A percentile compares a stretch with the other conserved stretches of the same genome.
phyloP scores from a whole-genome alignment of 2,888 invertebrate species.

The Dusona sp. region DNA sequence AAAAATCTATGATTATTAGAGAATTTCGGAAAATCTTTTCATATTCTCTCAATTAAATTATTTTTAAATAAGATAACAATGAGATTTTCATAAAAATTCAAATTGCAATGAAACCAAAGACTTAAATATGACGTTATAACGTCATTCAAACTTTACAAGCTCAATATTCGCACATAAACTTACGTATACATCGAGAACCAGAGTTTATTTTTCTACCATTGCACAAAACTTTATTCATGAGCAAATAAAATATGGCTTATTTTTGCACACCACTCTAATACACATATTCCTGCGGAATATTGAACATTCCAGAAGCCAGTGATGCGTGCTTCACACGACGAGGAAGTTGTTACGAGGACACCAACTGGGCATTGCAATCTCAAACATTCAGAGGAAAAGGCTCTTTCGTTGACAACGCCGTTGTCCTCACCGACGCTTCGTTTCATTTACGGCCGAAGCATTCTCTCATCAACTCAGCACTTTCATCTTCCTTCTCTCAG shows the following conservation, averaged over 20 bases:
- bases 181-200: not conserved
- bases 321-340: conserved; percentile 55
- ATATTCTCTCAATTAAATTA: not conserved
- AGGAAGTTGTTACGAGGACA: conserved; percentile 25
- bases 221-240: not conserved
- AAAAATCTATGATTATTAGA: not conserved
- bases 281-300: conserved; percentile 78
- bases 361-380: conserved; percentile 73
- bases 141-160: not conserved
- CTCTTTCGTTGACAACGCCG: conserved; percentile 53
- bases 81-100: not conserved
- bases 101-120: not conserved
- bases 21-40: not conserved
- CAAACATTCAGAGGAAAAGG: conserved; percentile 74
- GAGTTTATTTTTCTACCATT: not conserved
- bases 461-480: conserved; percentile 37
- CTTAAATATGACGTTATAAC: not conserved
- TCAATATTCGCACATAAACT: not conserved
- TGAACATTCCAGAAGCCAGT: conserved; percentile 78
- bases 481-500: conserved; percentile 63
- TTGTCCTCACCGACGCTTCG: conserved; percentile 40
- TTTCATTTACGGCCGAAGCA: conserved; percentile 52
- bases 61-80: not conserved
- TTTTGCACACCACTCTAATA: conserved; percentile 15
- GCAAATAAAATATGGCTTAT: conserved; percentile 4